Conservation (phyloP, 2,113 vertebrate genomes). For the Fregata magnificens region DNA sequence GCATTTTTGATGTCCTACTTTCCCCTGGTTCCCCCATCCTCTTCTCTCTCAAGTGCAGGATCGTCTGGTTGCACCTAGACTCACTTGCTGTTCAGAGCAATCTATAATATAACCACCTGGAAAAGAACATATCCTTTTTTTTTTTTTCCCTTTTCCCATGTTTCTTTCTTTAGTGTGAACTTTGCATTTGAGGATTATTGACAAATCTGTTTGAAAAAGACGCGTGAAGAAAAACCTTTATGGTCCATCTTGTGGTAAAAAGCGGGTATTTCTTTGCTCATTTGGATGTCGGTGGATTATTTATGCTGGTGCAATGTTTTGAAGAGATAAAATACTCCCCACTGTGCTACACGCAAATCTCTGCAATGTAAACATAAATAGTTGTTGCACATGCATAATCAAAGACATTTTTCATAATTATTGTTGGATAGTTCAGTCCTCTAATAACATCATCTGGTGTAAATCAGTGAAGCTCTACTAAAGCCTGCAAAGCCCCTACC, state of each 20-base stretch:
- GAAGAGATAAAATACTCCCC: conserved; percentile 70
- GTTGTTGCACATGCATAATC: conserved; percentile 33
- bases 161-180: not conserved
- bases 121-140: not conserved
- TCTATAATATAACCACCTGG: not conserved
- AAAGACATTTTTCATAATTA: conserved; percentile 33
- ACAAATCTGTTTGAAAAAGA: conserved; percentile 34
- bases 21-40: not conserved
- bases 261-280: conserved; percentile 38
- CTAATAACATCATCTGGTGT: conserved; percentile 47
- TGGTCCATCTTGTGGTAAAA: conserved; percentile 59
- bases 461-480: conserved; percentile 23
- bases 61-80: not conserved
- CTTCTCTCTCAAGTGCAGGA: not conserved
- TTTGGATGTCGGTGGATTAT: conserved; percentile 64
- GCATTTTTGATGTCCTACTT: not conserved
- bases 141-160: not conserved
- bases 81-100: not conserved
- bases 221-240: not conserved
- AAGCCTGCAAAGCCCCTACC: conserved; percentile 34
- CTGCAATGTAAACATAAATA: conserved; percentile 46
- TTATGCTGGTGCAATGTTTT: conserved; percentile 63
- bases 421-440: conserved; percentile 23
- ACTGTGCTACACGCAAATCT: conserved; percentile 62
- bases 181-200: conserved; percentile 14